Base-by-base conservation (phyloP, 1,140 invertebrate species). In the Calliopsis andreniformis region DNA sequence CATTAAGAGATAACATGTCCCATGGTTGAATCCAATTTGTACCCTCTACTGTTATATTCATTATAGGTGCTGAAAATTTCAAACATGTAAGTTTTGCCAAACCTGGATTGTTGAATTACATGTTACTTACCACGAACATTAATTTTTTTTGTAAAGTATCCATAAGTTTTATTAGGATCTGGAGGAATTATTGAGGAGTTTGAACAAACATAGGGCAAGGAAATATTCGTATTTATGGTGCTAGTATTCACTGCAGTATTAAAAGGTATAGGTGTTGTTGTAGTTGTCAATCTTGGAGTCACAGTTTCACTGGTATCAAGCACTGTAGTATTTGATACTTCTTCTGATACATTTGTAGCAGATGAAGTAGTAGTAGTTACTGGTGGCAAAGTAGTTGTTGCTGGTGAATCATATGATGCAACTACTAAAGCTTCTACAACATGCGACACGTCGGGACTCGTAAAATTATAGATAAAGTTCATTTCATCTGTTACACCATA, bases 11-110 rank as follows among this genome's bases (percentile, higher is more conserved):
- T n/a, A 97, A 86, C 55, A 97, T 90, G 67, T 96, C 95, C 56
- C 96, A 96, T 56, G 96, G 95, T 82, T 96, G 94, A 18, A 97
- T 92, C 96, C 96, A 97, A 82, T 95, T 95, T 45, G 94, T 94
- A 7, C 96, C 96, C 18, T 93, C 93, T 6, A 95, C 93, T 14
- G 93, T 94, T 12, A 96, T 89, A 80, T 94, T 94, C 18, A 92
- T 88, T 70, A 97, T 92, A 1, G 96, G 95, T 83, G 93, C 96
- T 97, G 84, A 28, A 92, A 56, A 56, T 58, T 16, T 51, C 32
- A 43, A 1, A 76, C 25, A 53, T 30, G 16, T 30, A 14, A 43
- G 63, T 42, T 20, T 20, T 67, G 35, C 5, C 1, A 14, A 63
- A 3, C 4, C 14, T 14, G 2, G n/a, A 42, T 51, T 39, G 23